Conservation (phyloP, 2,797 vertebrate species). For the Scleropages formosus region DNA sequence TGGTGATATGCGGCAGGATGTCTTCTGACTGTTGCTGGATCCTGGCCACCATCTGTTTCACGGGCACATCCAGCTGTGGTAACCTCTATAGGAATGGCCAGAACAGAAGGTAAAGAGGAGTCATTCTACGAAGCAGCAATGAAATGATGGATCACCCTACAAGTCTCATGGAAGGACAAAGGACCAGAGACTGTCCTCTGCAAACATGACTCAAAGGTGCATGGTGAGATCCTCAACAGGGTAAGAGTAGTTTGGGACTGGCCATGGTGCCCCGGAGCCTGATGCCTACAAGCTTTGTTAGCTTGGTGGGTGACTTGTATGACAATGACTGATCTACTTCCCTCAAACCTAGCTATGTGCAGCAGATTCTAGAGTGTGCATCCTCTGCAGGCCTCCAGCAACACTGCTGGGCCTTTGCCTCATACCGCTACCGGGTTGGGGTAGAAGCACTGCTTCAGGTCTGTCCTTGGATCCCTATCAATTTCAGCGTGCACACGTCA, state of each 20-base stretch:
- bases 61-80: slow-evolving; percentile 70
- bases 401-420: slow-evolving; percentile 20
- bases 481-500: background rate
- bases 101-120: background rate
- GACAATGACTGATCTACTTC: slow-evolving; percentile 40
- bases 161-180: slow-evolving; percentile 23
- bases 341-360: slow-evolving; percentile 52
- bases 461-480: slow-evolving; percentile 12
- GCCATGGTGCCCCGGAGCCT: slow-evolving; percentile 37
- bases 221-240: slow-evolving; percentile 67
- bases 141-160: slow-evolving; percentile 25
- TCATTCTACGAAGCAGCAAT: background rate
- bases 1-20: slow-evolving; percentile 73
- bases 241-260: slow-evolving; percentile 54
- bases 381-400: slow-evolving; percentile 41
- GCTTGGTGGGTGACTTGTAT: slow-evolving; percentile 49
- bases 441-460: background rate
- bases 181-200: background rate
- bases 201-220: slow-evolving; percentile 18
- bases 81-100: slow-evolving; percentile 60
- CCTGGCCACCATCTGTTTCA: slow-evolving; percentile 74
- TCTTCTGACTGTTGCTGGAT: slow-evolving; percentile 71
- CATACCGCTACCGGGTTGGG: background rate
- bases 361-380: slow-evolving; percentile 50
- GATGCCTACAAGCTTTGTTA: slow-evolving; percentile 52